phyloP scores from a whole-genome alignment of 1,140 invertebrate species.

The Drosophila aff. region DNA sequence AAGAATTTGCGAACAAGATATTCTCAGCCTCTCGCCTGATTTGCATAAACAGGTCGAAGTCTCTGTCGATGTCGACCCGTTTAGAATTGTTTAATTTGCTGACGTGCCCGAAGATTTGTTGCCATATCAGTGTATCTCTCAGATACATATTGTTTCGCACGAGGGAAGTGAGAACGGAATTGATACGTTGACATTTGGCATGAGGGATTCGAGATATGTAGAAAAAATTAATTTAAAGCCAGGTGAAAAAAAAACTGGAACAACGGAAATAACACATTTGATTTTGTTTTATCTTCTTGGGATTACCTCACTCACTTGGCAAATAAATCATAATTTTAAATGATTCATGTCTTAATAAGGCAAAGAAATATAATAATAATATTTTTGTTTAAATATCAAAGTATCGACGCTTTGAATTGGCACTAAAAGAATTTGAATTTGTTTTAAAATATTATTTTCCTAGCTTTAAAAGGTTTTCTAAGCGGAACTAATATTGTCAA shows the following conservation, averaged over 20 bases:
- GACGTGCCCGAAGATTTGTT: constrained; percentile 44
- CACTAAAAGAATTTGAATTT: neutral
- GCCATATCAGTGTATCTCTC: constrained; percentile 25
- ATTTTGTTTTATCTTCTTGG: neutral
- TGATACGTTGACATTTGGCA: constrained; percentile 54
- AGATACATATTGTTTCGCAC: constrained; percentile 26
- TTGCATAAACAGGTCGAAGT: constrained; percentile 60
- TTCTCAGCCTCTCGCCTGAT: constrained; percentile 34
- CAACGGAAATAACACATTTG: neutral
- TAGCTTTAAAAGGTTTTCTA: neutral
- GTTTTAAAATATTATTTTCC: neutral
- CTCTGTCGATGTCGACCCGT: constrained; percentile 43
- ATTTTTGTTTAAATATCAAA: neutral
- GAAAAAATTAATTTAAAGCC: neutral
- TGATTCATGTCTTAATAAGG: neutral
- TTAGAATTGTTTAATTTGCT: constrained; percentile 53
- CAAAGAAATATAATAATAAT: neutral
- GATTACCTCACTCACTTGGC: neutral
- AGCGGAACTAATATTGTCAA: too few relatives aligned
- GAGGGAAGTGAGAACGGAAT: constrained; percentile 21
- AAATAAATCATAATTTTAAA: constrained; percentile 1
- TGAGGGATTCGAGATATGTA: neutral
- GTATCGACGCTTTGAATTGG: neutral
- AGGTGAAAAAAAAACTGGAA: constrained; percentile 1
- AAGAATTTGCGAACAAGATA: constrained; percentile 41